Evolutionary conservation across 2,113 vertebrate species (phyloP).

Genomic region (Pomatorhinus ruficollis): DNA sequence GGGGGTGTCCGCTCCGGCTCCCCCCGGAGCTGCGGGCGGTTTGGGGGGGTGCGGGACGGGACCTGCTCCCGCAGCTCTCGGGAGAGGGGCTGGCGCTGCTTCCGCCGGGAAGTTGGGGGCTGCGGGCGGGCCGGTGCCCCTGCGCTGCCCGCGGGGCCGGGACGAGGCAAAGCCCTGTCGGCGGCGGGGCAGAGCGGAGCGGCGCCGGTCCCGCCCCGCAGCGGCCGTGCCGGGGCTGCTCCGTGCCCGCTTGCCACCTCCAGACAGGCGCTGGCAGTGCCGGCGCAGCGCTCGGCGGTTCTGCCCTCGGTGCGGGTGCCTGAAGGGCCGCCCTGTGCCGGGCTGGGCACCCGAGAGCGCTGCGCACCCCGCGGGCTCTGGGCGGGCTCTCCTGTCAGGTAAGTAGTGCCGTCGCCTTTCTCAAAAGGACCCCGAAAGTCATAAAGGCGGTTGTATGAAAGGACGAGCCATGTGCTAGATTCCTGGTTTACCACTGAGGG

Average conservation of each 20-base stretch:
- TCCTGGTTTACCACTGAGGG: accelerated
- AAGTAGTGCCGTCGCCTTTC: not conserved
- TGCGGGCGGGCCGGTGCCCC: not conserved
- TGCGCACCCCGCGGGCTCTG: not conserved
- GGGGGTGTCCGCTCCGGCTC: not conserved
- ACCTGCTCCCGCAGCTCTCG: not conserved
- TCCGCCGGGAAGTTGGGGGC: not conserved
- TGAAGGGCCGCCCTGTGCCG: not conserved
- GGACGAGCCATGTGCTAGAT: accelerated
- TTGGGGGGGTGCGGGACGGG: not conserved
- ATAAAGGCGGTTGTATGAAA: accelerated
- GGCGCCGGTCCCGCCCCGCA: not conserved
- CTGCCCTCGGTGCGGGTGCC: not conserved
- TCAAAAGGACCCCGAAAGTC: not conserved
- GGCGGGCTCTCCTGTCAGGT: not conserved
- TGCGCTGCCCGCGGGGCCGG: not conserved
- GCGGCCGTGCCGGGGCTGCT: not conserved
- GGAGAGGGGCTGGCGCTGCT: not conserved
- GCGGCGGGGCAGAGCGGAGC: not conserved
- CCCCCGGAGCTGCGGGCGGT: not conserved
- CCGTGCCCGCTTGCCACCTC: not conserved
- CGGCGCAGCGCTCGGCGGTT: not conserved
- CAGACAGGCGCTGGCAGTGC: not conserved
- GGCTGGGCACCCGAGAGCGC: not conserved
- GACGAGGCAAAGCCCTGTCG: not conserved